Evolutionary conservation across 2,797 vertebrate species (phyloP).

Genomic region (Onychomys torridus): DNA sequence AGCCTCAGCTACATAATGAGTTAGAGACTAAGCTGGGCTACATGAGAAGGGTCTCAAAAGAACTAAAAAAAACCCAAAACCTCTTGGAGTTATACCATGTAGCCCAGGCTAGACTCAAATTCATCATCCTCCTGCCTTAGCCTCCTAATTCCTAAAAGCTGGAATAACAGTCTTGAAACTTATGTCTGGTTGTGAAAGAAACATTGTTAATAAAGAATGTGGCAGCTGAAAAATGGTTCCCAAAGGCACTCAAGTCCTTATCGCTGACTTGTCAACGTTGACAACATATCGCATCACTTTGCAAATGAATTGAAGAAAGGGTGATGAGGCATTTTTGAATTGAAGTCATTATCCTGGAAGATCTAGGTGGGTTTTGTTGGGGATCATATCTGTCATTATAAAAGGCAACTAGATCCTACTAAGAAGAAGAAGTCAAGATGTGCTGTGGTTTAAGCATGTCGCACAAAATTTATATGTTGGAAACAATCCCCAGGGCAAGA

Average conservation of each 20-base stretch:
- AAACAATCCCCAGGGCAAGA: neutral
- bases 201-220: neutral
- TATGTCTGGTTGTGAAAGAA: neutral
- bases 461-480: neutral
- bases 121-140: neutral
- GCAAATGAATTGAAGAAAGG: neutral
- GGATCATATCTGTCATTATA: neutral
- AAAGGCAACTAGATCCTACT: neutral
- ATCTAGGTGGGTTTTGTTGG: neutral
- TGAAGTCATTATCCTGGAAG: neutral
- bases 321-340: neutral
- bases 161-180: neutral
- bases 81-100: neutral
- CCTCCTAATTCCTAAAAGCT: neutral
- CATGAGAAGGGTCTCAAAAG: neutral
- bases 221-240: neutral
- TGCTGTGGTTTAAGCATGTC: neutral
- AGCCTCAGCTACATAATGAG: neutral
- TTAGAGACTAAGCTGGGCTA: neutral
- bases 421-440: neutral
- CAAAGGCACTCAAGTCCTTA: neutral
- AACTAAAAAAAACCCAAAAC: neutral
- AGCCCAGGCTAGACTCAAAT: neutral
- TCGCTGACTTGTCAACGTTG: constrained; percentile 3
- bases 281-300: neutral